Evolutionary conservation across 1,140 invertebrate genomes (phyloP).

Genomic region (Micrasema minimum): DNA sequence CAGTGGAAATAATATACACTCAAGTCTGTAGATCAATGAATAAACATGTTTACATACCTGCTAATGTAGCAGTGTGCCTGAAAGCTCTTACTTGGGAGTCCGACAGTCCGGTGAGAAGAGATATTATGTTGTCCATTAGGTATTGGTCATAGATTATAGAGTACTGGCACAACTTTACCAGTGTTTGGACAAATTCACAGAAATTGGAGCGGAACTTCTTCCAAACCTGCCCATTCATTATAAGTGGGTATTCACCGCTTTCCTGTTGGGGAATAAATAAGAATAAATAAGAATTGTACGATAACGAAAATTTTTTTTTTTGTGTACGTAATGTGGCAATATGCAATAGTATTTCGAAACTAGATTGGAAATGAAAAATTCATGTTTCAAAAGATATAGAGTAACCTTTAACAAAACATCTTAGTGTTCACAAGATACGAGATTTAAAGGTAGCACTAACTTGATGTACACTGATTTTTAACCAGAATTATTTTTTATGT

Average conservation of each 20-base stretch:
- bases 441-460: too few relatives aligned
- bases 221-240: conserved; percentile 96
- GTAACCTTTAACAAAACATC: too few relatives aligned
- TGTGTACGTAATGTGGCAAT: too few relatives aligned
- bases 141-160: conserved; percentile 99
- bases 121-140: conserved; percentile 99
- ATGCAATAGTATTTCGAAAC: too few relatives aligned
- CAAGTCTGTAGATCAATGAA: too few relatives aligned
- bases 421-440: too few relatives aligned
- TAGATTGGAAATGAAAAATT: too few relatives aligned
- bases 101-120: conserved; percentile 94
- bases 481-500: too few relatives aligned
- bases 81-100: conserved; percentile 99
- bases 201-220: conserved; percentile 97
- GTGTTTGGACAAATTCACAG: conserved; percentile 96
- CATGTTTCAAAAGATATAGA: too few relatives aligned
- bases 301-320: too few relatives aligned
- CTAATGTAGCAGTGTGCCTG: conserved; percentile 97
- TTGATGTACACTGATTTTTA: too few relatives aligned
- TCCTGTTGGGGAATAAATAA: conserved; percentile 71
- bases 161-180: conserved; percentile 98
- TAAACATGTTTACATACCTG: conserved; percentile 66
- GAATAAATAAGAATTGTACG: conserved; percentile 4
- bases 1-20: too few relatives aligned
- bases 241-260: conserved; percentile 98